Percentiles rank a stretch among this genome's conserved stretches.
phyloP scores from a whole-genome alignment of 2,113 vertebrate genomes.

The Notothenia coriiceps region DNA sequence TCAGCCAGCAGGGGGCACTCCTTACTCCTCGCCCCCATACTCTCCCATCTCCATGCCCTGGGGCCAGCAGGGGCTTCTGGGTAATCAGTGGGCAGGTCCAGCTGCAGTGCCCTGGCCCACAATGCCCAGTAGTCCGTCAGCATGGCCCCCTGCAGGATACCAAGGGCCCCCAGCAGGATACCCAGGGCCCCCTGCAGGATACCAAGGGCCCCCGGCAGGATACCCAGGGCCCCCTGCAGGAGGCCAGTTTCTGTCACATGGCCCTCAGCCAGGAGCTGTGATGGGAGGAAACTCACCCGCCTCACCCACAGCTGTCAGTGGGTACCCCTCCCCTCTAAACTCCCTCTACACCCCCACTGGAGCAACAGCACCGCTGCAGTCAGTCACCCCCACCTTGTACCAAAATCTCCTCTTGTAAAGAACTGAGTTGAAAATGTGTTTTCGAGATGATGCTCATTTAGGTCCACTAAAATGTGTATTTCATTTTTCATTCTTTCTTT shows the following conservation, averaged over 20 bases:
- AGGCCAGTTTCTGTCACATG: neutral
- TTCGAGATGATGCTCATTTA: neutral
- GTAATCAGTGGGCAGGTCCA: constrained; percentile 43
- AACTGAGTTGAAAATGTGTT: neutral
- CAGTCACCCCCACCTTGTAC: neutral
- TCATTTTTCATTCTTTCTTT: neutral
- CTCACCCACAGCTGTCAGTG: constrained; percentile 3
- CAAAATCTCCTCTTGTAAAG: constrained; percentile 14
- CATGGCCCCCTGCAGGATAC: constrained; percentile 18
- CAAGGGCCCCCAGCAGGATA: constrained; percentile 19
- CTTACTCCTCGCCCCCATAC: constrained; percentile 27
- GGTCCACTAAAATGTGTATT: neutral
- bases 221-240: neutral
- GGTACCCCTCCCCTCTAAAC: constrained; percentile 8
- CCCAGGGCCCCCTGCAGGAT: constrained; percentile 4
- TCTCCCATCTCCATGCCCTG: constrained; percentile 54
- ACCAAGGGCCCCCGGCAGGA: too few species aligned
- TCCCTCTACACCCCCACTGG: neutral
- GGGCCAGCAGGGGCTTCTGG: constrained; percentile 39
- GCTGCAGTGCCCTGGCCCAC: neutral
- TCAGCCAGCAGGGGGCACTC: constrained; percentile 56
- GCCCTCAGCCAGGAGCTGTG: neutral
- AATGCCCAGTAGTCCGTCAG: neutral
- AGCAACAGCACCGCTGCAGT: neutral
- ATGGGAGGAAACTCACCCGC: neutral